A percentile compares a stretch with the other conserved stretches of the same genome.
Evolutionary conservation across 30 jellyfish, hydroid and myxozoan species (phyloP).

Genomic region (Sanderia malayensis): DNA sequence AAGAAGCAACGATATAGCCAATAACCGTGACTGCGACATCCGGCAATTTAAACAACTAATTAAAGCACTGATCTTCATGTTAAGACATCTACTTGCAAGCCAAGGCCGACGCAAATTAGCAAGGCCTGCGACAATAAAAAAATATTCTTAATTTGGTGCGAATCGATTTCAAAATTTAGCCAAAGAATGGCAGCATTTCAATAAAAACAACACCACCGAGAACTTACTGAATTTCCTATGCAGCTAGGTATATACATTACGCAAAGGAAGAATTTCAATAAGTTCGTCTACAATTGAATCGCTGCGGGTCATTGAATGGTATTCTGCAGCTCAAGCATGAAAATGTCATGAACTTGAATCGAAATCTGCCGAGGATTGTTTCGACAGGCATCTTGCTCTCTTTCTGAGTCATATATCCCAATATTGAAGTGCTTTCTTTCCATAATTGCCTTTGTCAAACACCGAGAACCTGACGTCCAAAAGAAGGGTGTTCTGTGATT

Average conservation of each 20-base stretch:
- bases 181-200: neutral
- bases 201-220: neutral
- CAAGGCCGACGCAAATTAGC: too few species aligned
- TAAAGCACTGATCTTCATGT: slow-evolving; percentile 19
- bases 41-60: slow-evolving; percentile 30
- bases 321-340: slow-evolving; percentile 24
- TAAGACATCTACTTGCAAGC: too few species aligned
- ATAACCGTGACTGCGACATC: slow-evolving; percentile 3
- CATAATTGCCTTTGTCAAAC: too few species aligned
- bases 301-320: slow-evolving; percentile 45
- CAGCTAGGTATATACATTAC: slow-evolving; percentile 58
- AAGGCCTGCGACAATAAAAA: neutral
- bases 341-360: slow-evolving; percentile 8
- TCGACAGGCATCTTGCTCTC: neutral
- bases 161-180: neutral
- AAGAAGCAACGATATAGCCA: slow-evolving; percentile 37
- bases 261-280: slow-evolving; percentile 32
- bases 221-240: neutral
- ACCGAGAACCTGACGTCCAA: too few species aligned
- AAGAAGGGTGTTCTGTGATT: too few species aligned
- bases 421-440: too few species aligned
- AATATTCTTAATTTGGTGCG: neutral
- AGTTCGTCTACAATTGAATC: slow-evolving; percentile 35
- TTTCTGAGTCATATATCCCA: neutral
- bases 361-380: neutral